phyloP scores from a whole-genome alignment of 2,113 vertebrate genomes.

The Ictidomys tridecemlineatus region DNA sequence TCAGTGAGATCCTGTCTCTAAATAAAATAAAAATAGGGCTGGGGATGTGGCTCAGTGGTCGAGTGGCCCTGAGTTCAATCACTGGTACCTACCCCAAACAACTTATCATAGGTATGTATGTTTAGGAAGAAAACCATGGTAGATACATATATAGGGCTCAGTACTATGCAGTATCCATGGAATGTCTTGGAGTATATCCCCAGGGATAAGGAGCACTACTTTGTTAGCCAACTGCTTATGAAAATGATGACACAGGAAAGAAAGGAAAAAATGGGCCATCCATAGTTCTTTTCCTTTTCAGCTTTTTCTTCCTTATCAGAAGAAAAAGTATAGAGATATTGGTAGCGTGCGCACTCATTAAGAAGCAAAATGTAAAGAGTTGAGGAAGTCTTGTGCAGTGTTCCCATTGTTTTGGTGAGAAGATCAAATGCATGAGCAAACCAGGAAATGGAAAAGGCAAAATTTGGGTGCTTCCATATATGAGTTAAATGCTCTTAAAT shows the following conservation, averaged over 20 bases:
- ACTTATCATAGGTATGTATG: too few relatives aligned
- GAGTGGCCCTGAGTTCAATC: too few relatives aligned
- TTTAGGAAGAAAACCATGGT: not conserved
- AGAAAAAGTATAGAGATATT: not conserved
- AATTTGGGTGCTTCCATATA: not conserved
- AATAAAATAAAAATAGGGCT: too few relatives aligned
- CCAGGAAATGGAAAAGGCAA: not conserved
- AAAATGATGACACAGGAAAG: not conserved
- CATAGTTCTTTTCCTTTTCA: not conserved
- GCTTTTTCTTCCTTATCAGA: not conserved
- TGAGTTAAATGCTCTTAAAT: not conserved
- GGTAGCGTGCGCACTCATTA: not conserved
- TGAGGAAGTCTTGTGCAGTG: not conserved
- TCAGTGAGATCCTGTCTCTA: too few relatives aligned
- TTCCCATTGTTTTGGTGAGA: not conserved
- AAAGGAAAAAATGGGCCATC: not conserved
- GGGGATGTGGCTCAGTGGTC: too few relatives aligned
- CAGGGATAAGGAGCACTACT: not conserved
- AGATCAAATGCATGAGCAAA: not conserved
- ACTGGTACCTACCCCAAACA: too few relatives aligned
- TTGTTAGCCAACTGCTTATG: not conserved
- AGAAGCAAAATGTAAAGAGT: constrained; percentile 4
- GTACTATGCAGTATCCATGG: not conserved
- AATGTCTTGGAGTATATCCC: not conserved
- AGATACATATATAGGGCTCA: not conserved